Conservation (phyloP, 2,113 vertebrate genomes). For the Pseudopipra pipra region DNA sequence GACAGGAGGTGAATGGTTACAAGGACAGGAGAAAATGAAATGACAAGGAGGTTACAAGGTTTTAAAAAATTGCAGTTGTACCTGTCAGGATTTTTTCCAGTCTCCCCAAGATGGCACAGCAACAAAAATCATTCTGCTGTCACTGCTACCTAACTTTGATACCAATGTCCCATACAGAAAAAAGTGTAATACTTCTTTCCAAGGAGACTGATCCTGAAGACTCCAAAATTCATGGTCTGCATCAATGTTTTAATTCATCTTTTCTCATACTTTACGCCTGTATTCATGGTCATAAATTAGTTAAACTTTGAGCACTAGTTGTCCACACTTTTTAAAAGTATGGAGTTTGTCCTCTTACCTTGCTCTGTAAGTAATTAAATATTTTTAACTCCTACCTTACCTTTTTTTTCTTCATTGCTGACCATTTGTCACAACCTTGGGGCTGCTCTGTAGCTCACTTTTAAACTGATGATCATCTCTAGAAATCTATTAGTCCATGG, state of each 20-base stretch:
- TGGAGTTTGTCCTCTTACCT: background rate
- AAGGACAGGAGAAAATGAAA: background rate
- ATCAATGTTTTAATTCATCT: background rate
- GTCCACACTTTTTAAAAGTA: background rate
- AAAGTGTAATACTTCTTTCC: background rate
- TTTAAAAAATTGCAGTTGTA: background rate
- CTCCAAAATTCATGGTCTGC: background rate
- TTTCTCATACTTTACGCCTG: background rate
- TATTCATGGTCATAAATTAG: background rate
- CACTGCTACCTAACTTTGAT: background rate
- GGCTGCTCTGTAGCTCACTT: background rate
- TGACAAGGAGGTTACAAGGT: background rate
- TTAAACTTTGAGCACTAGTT: background rate
- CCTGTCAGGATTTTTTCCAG: background rate
- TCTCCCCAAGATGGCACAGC: background rate
- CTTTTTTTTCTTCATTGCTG: background rate
- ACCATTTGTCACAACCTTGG: background rate
- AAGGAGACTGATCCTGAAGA: background rate
- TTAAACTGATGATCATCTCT: background rate
- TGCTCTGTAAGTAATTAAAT: background rate
- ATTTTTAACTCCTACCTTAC: background rate
- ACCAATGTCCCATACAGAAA: background rate
- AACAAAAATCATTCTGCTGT: background rate
- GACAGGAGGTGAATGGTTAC: background rate
- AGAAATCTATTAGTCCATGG: background rate